Percentiles rank a stretch among this genome's conserved stretches.
These are phyloP conservation scores for Orthonyx spaldingii DNA, from an alignment of 2,113 vertebrate genomes.

Conservation along the genomic window DNA sequence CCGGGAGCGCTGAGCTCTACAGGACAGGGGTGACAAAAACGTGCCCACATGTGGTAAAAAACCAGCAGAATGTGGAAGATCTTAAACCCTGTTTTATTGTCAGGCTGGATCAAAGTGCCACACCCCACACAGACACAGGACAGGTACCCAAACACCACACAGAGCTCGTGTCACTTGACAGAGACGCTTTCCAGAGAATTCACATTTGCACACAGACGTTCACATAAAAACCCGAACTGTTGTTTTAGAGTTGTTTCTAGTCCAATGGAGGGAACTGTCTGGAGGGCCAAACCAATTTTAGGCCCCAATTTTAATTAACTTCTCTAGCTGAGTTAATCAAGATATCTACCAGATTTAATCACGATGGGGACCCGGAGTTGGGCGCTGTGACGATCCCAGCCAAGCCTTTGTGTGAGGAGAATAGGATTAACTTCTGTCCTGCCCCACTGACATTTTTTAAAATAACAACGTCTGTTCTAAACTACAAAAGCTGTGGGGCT, in stretches of 20 bases:
- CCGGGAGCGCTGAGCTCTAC: neutral
- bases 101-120: fast-evolving
- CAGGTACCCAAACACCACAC: fast-evolving
- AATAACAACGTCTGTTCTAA: conserved; percentile 35
- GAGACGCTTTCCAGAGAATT: fast-evolving
- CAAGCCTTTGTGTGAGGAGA: neutral
- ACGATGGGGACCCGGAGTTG: neutral
- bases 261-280: neutral
- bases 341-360: conserved; percentile 30
- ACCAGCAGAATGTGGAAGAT: neutral
- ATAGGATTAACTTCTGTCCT: conserved; percentile 22
- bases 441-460: conserved; percentile 43
- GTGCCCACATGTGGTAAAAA: fast-evolving
- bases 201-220: neutral
- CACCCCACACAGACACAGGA: fast-evolving
- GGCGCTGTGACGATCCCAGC: neutral
- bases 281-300: conserved; percentile 33
- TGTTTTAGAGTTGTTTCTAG: neutral
- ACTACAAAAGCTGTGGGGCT: conserved; percentile 34
- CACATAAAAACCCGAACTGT: neutral
- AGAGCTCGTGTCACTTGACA: fast-evolving
- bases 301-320: conserved; percentile 48
- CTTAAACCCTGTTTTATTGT: fast-evolving
- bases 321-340: conserved; percentile 52
- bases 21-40: neutral